Evolutionary conservation across 1,140 invertebrate species (phyloP), one percentile per base, ranked within the genome.

Genomic region (Brachionus paranguensis): DNA sequence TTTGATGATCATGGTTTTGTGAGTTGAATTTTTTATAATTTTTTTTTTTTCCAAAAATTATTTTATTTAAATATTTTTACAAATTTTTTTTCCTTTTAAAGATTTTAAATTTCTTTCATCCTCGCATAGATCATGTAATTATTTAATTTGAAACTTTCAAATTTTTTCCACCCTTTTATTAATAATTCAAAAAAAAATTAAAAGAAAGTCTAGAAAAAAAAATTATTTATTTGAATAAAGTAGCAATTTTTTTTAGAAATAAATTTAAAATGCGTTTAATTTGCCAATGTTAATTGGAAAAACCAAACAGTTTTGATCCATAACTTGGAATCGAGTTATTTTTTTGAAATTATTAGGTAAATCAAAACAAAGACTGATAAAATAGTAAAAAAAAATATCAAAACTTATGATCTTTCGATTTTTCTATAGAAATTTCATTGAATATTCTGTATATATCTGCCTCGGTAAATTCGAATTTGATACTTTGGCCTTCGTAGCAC

Each of bases 401-500:
- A 72, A 72, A 72, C 37, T 72, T 72, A 7, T 72, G 68, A 43
- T 72, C 33, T 43, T 17, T 45, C 6, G 68, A 72, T 20, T 43
- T 41, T 17, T 72, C 68, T 8, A 72, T 72, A 17, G 97, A 97
- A 88, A 99, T 99, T 90, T 99, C 97, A 14, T 96, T 98, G 90
- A 99, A 99, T 89, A 95, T 97, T 87, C 94, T 92, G 72, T 99
- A 92, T 85, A 99, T 95, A 89, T 99, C 95, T 87, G 95, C 92
- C 86, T 98, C 97, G n/a, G 93, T 93, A 89, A 99, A 98, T 89
- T 98, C 96, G 84, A 99, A 91, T 81, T 93, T 93, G 79, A 99
- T 95, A 90, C 95, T 95, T 70, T 96, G 94, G 84, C 95, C 95
- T 14, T 96, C 95, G 91, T 99, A 99, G 90, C 97, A 99, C 85